Conservation (phyloP, 53 echinoderm and acorn worm genomes). For the Henricia sp. region DNA sequence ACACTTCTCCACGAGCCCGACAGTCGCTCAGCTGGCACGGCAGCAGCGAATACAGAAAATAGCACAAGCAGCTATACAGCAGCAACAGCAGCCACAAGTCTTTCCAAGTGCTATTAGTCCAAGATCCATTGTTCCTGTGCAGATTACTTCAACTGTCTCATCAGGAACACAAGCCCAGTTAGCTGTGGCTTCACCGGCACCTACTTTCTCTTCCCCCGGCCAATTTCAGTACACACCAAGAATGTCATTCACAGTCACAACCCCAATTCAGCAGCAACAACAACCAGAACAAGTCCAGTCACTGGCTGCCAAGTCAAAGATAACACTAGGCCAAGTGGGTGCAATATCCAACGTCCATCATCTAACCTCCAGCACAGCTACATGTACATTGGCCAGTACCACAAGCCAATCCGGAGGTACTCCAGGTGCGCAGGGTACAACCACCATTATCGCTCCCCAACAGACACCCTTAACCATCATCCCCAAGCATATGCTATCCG, state of each 20-base stretch:
- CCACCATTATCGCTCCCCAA: slow-evolving; percentile 9
- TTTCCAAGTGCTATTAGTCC: slow-evolving; percentile 26
- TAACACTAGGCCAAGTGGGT: slow-evolving; percentile 86
- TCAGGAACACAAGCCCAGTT: slow-evolving; percentile 31
- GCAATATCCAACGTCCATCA: slow-evolving; percentile 77
- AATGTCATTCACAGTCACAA: slow-evolving; percentile 10
- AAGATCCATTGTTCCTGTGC: slow-evolving; percentile 51
- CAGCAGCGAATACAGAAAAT: slow-evolving; percentile 54
- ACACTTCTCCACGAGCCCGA: neutral
- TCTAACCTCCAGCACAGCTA: slow-evolving; percentile 21
- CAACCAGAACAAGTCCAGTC: slow-evolving; percentile 54
- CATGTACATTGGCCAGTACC: slow-evolving; percentile 19
- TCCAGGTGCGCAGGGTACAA: neutral
- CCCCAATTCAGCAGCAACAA: slow-evolving; percentile 48
- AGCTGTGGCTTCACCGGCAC: slow-evolving; percentile 16
- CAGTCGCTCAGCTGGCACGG: slow-evolving; percentile 44
- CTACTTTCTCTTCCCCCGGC: slow-evolving; percentile 15
- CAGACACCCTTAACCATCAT: slow-evolving; percentile 34
- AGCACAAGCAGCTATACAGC: slow-evolving; percentile 57
- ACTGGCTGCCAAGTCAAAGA: slow-evolving; percentile 57
- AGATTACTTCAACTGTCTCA: slow-evolving; percentile 23
- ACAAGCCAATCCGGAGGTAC: neutral
- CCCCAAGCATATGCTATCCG: slow-evolving; percentile 36
- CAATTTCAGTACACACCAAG: slow-evolving; percentile 49
- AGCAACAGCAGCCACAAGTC: slow-evolving; percentile 33